Evolutionary conservation across 2,113 vertebrate genomes (phyloP), one percentile per base, ranked within the genome.

Genomic region (Coracopsis vasa): DNA sequence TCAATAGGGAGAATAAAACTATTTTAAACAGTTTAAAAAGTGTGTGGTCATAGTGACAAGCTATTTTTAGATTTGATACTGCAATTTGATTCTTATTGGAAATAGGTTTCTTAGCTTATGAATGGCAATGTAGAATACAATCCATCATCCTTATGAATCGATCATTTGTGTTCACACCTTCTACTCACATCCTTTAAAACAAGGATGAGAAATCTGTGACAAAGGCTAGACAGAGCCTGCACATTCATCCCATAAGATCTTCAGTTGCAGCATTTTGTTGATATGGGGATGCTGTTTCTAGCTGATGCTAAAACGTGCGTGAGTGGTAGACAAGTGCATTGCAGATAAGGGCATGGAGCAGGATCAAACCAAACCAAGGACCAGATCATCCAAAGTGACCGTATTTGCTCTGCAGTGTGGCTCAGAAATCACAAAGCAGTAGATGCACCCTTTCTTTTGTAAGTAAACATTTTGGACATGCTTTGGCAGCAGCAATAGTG

Each of bases 331-430:
- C 13, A 17, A 74, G 8, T 2, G 12, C 2, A 5, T 6, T 12
- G 33, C n/a, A 60, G 37, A 15, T 6, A 31, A 79, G 44, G 42
- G 39, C 12, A 44, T 0, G 0, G 23, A 50, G 10, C 37, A 44
- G 61, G 51, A n/a, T 37, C 39, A 67, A 69, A 71, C 2, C 33
- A 53, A 81, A 92, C 2, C 33, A 54, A 62, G 18, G 47, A 31
- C 6, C 4, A 27, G 16, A 24, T 64, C 15, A 44, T 35, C 20
- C 27, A 44, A 64, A 72, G 33, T 4, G 19, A 15, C 13, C 28
- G 2, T 2, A 12, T 24, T 24, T 67, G 7, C 50, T 80, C 37
- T 77, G 37, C n/a, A 71, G 15, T 17, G n/a, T 28, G 37, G 16
- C 21, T 83, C 7, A 1, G 64, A 2, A 3, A 58, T 29, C n/a